phyloP scores from a whole-genome alignment of 2,888 invertebrate species.

The Sialis lutaria region DNA sequence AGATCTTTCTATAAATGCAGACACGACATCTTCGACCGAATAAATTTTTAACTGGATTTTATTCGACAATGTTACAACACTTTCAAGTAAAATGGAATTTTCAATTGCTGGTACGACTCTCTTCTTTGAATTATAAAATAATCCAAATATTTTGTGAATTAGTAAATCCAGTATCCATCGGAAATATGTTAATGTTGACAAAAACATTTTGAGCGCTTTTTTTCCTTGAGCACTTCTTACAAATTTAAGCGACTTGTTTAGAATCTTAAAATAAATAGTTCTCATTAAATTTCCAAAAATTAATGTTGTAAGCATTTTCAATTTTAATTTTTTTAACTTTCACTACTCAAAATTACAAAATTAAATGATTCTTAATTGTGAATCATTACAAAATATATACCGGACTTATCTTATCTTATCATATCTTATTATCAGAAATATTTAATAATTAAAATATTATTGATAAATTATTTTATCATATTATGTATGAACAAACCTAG shows the following conservation, averaged over 20 bases:
- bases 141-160: constrained; percentile 26
- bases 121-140: constrained; percentile 22
- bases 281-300: no score
- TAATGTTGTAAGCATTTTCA: no score
- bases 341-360: no score
- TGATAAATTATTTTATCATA: no score
- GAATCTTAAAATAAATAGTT: neutral
- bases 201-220: constrained; percentile 1
- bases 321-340: no score
- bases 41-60: constrained; percentile 34
- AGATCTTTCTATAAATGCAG: constrained; percentile 59
- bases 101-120: constrained; percentile 23
- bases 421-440: no score
- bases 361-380: no score
- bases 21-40: constrained; percentile 50
- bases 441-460: no score
- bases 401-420: no score
- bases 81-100: constrained; percentile 33
- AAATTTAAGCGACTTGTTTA: neutral
- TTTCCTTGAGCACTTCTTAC: neutral
- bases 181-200: neutral
- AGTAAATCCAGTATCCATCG: constrained; percentile 19
- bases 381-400: no score
- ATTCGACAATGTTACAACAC: constrained; percentile 46
- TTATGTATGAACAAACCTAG: no score